These are phyloP conservation scores for Epiblema foenella DNA, from an alignment of 2,888 invertebrate genomes.

Conservation along the genomic window DNA sequence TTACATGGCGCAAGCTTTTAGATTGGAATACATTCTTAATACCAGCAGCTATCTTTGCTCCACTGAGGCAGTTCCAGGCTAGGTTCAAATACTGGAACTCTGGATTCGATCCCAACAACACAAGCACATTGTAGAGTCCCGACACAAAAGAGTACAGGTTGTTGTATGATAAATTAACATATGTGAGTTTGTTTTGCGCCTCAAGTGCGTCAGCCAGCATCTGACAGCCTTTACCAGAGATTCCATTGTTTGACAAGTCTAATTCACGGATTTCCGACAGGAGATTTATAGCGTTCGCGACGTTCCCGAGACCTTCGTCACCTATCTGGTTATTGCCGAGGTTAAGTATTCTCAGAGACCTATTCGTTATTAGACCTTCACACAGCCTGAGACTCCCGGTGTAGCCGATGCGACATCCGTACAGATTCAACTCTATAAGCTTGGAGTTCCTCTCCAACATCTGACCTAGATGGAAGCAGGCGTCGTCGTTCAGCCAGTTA, in stretches of 20 bases:
- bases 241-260: conserved; percentile 62
- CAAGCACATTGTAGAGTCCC: conserved; percentile 50
- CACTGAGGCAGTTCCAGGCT: conserved; percentile 54
- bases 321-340: conserved; percentile 62
- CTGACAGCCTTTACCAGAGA: conserved; percentile 57
- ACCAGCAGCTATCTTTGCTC: conserved; percentile 49
- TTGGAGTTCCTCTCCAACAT: conserved; percentile 62
- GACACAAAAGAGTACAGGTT: conserved; percentile 49
- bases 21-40: conserved; percentile 44
- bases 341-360: conserved; percentile 56
- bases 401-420: conserved; percentile 70
- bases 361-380: conserved; percentile 55
- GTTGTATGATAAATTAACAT: conserved; percentile 58
- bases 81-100: conserved; percentile 53
- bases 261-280: conserved; percentile 60
- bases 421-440: conserved; percentile 62
- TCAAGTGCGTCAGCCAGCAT: conserved; percentile 55
- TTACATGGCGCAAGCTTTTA: conserved; percentile 11
- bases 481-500: conserved; percentile 67
- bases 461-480: conserved; percentile 69
- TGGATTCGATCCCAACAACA: conserved; percentile 47
- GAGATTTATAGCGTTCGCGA: conserved; percentile 56
- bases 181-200: conserved; percentile 51
- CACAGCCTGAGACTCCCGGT: conserved; percentile 58
- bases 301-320: conserved; percentile 58